Evolutionary conservation across 2,888 invertebrate species (phyloP).

Genomic region (Heteromurus nitidus): DNA sequence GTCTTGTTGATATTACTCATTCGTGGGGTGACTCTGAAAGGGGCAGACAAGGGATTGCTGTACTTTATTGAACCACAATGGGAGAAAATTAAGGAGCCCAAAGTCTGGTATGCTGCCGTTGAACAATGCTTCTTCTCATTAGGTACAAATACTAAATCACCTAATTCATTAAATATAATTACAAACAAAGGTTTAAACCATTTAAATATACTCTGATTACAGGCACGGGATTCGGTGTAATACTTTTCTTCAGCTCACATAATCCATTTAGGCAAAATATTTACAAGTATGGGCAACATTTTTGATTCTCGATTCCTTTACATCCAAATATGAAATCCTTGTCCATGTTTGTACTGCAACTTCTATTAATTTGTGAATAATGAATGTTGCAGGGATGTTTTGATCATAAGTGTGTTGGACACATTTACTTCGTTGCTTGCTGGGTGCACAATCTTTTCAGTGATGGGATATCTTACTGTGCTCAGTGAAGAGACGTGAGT

Average conservation of each 20-base stretch:
- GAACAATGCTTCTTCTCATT: slow-evolving; percentile 84
- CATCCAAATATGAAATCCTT: not conserved
- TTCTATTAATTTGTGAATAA: slow-evolving; percentile 15
- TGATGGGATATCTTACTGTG: slow-evolving; percentile 84
- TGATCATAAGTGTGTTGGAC: slow-evolving; percentile 88
- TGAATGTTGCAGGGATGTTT: slow-evolving; percentile 80
- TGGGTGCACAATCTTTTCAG: slow-evolving; percentile 83
- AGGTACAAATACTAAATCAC: not conserved
- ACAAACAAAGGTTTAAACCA: slow-evolving; percentile 74
- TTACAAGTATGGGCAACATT: slow-evolving; percentile 78
- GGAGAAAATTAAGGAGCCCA: slow-evolving; percentile 77
- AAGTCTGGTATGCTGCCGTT: slow-evolving; percentile 75
- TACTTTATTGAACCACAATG: slow-evolving; percentile 84
- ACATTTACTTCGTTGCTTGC: slow-evolving; percentile 88
- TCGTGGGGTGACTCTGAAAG: slow-evolving; percentile 79
- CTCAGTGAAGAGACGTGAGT: slow-evolving; percentile 72
- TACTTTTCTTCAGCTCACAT: slow-evolving; percentile 82
- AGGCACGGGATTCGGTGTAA: slow-evolving; percentile 84
- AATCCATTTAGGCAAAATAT: slow-evolving; percentile 84
- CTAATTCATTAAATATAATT: slow-evolving; percentile 73
- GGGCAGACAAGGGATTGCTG: slow-evolving; percentile 84
- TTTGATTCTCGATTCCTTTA: slow-evolving; percentile 3
- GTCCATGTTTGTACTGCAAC: not conserved
- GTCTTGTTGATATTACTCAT: slow-evolving; percentile 85
- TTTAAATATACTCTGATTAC: not conserved